phyloP scores from a whole-genome alignment of 1,140 invertebrate genomes.

The Musca domestica region DNA sequence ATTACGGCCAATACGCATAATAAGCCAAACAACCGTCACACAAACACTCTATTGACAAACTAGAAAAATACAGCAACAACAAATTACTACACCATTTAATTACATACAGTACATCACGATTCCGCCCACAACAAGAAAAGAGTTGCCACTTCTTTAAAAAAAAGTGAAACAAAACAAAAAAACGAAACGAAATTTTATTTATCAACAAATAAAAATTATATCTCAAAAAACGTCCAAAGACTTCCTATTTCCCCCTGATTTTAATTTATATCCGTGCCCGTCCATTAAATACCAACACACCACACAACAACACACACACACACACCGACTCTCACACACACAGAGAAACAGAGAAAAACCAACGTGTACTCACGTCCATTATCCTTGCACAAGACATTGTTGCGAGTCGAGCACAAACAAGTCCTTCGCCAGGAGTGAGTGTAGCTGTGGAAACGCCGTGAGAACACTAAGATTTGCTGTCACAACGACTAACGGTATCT shows the following conservation, averaged over 20 bases:
- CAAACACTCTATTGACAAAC: too few species aligned
- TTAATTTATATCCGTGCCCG: constrained; percentile 3
- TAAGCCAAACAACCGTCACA: too few species aligned
- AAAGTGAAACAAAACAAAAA: not conserved
- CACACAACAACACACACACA: not conserved
- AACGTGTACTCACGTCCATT: not conserved
- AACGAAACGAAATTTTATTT: not conserved
- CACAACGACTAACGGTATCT: not conserved
- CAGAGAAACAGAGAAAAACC: constrained; percentile 6
- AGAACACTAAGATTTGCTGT: not conserved
- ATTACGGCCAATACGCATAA: not conserved
- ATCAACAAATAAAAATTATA: constrained; percentile 1
- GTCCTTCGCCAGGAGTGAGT: too few species aligned
- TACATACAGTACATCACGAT: constrained; percentile 31
- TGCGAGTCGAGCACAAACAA: too few species aligned
- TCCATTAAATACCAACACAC: constrained; percentile 3
- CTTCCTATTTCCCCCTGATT: not conserved
- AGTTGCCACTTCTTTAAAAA: not conserved
- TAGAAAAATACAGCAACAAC: too few species aligned
- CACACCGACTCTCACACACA: not conserved
- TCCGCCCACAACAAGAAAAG: constrained; percentile 45
- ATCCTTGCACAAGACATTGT: too few species aligned
- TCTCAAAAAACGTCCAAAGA: constrained; percentile 25
- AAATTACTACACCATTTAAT: too few species aligned
- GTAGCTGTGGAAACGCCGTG: too few species aligned